Conservation (phyloP, 2,113 vertebrate genomes). For the Furnarius figulus region DNA sequence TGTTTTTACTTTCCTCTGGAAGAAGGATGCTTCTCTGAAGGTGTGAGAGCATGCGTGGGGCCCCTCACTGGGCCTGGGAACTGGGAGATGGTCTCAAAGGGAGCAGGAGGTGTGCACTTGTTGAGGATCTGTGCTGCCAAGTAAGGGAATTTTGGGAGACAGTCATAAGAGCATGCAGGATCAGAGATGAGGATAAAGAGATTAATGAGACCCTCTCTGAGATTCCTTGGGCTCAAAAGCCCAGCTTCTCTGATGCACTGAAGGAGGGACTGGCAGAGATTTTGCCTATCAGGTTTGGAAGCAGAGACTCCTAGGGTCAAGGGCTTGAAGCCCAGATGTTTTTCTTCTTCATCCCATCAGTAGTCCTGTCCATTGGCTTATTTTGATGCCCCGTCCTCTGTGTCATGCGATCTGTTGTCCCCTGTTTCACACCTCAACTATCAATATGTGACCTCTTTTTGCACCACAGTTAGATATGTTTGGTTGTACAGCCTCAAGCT, state of each 20-base stretch:
- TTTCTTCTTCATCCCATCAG: neutral
- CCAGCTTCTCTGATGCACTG: accelerated
- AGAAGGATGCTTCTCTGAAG: neutral
- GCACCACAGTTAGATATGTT: neutral
- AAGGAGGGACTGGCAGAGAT: neutral
- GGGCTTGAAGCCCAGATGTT: neutral
- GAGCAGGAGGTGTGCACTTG: neutral
- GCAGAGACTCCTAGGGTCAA: neutral
- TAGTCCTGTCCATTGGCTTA: neutral
- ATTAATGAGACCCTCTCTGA: neutral
- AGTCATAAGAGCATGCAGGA: too few species aligned
- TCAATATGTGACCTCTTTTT: neutral
- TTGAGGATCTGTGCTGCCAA: neutral
- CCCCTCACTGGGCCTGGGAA: neutral
- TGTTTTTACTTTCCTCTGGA: neutral
- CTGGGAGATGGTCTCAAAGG: neutral
- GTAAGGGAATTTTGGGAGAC: neutral
- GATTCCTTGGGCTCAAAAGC: neutral
- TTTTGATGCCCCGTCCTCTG: neutral
- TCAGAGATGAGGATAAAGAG: neutral
- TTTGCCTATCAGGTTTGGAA: neutral
- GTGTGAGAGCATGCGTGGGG: neutral
- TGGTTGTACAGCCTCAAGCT: neutral
- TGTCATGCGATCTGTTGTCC: neutral
- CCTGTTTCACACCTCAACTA: neutral